A percentile compares a stretch with the other conserved stretches of the same genome.
Conservation (phyloP, 2,888 invertebrate genomes). For the Spodoptera picta region DNA sequence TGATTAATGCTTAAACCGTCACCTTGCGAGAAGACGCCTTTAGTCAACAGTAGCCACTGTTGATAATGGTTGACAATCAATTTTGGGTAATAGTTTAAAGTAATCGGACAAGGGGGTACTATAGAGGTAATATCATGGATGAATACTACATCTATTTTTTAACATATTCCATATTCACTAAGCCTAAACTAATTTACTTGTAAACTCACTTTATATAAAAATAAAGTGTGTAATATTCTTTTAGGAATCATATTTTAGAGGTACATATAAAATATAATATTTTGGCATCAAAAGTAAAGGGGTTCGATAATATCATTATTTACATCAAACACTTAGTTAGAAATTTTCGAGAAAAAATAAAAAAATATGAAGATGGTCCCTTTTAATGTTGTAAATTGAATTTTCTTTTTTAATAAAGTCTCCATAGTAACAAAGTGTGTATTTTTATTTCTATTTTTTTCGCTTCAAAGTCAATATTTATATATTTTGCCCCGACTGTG, state of each 20-base stretch:
- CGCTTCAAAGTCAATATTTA: too few relatives aligned
- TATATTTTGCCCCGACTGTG: too few relatives aligned
- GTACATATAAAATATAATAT: slow-evolving; percentile 14
- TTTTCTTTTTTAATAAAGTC: slow-evolving; percentile 14
- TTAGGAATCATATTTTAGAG: slow-evolving; percentile 1
- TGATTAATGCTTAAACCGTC: too few relatives aligned
- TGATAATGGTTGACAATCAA: too few relatives aligned
- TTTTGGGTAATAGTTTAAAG: too few relatives aligned
- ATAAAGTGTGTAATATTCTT: neutral
- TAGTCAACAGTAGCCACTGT: too few relatives aligned
- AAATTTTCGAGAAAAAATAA: slow-evolving; percentile 23
- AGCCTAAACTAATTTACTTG: neutral
- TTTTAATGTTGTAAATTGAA: slow-evolving; percentile 20
- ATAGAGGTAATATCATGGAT: too few relatives aligned
- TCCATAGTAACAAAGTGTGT: slow-evolving; percentile 2
- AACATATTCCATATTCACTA: neutral
- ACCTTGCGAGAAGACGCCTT: too few relatives aligned
- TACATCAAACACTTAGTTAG: slow-evolving; percentile 19
- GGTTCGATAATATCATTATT: slow-evolving; percentile 27
- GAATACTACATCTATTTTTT: too few relatives aligned
- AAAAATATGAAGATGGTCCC: slow-evolving; percentile 10
- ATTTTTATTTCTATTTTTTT: too few relatives aligned
- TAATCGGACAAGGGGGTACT: too few relatives aligned
- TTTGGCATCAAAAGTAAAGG: slow-evolving; percentile 12
- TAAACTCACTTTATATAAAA: neutral